phyloP scores from a whole-genome alignment of 2,113 vertebrate species.

The Peromyscus polionotus region DNA sequence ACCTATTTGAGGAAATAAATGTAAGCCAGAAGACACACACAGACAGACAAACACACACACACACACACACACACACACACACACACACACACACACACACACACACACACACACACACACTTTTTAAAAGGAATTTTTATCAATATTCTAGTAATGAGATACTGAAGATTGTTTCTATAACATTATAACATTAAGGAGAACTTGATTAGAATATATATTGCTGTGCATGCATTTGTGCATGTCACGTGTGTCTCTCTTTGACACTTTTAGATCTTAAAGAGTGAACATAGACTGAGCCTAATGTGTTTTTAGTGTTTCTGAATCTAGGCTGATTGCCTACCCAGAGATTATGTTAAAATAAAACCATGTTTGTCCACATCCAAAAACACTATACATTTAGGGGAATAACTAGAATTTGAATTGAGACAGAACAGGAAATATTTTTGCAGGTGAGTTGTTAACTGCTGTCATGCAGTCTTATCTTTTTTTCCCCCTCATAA shows the following conservation, averaged over 20 bases:
- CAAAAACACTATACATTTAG: constrained; percentile 8
- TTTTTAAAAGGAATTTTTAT: background rate
- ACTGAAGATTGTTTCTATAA: background rate
- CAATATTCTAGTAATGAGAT: constrained; percentile 17
- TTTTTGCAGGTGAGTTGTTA: background rate
- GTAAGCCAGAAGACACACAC: constrained; percentile 35
- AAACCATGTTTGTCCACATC: background rate
- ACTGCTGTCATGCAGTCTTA: background rate
- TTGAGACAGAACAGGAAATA: constrained; percentile 33
- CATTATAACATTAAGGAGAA: background rate
- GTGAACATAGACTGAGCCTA: background rate
- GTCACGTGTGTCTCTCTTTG: background rate
- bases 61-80: too few relatives aligned
- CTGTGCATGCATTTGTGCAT: background rate
- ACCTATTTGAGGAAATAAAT: constrained; percentile 17
- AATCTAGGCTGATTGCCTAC: background rate
- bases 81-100: background rate
- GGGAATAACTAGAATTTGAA: constrained; percentile 24
- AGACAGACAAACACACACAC: background rate
- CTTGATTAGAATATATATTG: constrained; percentile 8
- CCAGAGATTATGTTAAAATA: constrained; percentile 17
- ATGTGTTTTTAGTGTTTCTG: constrained; percentile 56
- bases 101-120: background rate
- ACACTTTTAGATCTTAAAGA: constrained; percentile 48
- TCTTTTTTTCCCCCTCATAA: background rate